Conservation (phyloP, 2,113 vertebrate genomes). For the Gopherus flavomarginatus region DNA sequence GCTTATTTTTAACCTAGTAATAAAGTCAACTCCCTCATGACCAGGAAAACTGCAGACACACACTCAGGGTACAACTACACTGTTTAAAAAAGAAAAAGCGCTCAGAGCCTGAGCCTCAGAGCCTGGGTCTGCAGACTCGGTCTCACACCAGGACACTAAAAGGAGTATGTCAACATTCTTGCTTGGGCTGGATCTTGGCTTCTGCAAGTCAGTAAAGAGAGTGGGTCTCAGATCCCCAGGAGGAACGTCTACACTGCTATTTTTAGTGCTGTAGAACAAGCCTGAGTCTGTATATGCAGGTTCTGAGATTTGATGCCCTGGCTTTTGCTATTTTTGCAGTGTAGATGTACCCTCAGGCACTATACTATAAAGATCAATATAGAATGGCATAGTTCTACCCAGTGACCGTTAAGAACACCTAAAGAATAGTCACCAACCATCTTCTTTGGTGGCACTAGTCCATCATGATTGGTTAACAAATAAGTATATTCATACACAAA, state of each 20-base stretch:
- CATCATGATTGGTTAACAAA: slow-evolving; percentile 35
- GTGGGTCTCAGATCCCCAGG: neutral
- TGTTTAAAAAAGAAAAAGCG: neutral
- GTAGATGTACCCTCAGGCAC: neutral
- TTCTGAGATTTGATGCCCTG: too few species aligned
- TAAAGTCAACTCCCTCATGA: neutral
- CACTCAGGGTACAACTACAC: neutral
- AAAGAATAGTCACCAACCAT: neutral
- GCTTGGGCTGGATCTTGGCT: neutral
- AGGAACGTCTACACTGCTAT: neutral
- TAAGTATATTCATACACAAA: slow-evolving; percentile 3
- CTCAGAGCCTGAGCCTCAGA: neutral
- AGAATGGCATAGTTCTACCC: neutral
- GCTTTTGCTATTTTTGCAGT: too few species aligned
- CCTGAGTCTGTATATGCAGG: neutral
- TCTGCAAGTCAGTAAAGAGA: neutral
- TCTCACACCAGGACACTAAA: neutral
- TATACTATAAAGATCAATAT: neutral
- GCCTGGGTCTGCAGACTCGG: neutral
- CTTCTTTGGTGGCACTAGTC: slow-evolving; percentile 15
- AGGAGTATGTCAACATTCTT: neutral
- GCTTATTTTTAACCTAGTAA: neutral
- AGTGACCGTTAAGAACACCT: slow-evolving; percentile 39
- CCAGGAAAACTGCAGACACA: neutral
- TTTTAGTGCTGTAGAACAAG: neutral